Percentiles rank a stretch among this genome's conserved stretches.
phyloP scores from a whole-genome alignment of 2,888 invertebrate genomes.

The Oxystoma pomonae region DNA sequence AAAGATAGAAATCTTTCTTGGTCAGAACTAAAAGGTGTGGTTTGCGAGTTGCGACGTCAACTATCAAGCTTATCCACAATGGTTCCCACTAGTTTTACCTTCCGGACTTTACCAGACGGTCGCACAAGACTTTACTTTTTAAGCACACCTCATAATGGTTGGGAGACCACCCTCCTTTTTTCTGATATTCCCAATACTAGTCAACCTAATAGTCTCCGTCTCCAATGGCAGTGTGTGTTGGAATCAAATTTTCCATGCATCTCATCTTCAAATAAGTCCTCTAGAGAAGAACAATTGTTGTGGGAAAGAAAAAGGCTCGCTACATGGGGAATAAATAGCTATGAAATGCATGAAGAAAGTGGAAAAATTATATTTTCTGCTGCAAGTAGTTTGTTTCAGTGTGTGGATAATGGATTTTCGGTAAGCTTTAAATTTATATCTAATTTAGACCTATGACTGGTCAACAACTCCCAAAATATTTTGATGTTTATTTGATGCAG shows the following conservation, averaged over 20 bases:
- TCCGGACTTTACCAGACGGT: slow-evolving; percentile 73
- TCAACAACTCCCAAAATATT: too few relatives aligned
- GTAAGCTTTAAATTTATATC: slow-evolving; percentile 45
- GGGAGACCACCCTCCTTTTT: slow-evolving; percentile 86
- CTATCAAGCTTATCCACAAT: slow-evolving; percentile 74
- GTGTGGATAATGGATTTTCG: slow-evolving; percentile 68
- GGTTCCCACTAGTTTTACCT: slow-evolving; percentile 78
- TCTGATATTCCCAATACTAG: slow-evolving; percentile 72
- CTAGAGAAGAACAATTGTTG: slow-evolving; percentile 81
- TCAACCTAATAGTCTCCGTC: slow-evolving; percentile 51
- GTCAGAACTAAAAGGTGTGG: slow-evolving; percentile 76
- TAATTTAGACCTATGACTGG: too few relatives aligned
- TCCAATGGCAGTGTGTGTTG: slow-evolving; percentile 78
- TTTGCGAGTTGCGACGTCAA: slow-evolving; percentile 75
- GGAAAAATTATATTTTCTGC: slow-evolving; percentile 90
- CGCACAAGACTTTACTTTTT: slow-evolving; percentile 86
- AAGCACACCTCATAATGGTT: slow-evolving; percentile 80
- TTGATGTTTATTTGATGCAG: too few relatives aligned
- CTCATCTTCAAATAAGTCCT: slow-evolving; percentile 48
- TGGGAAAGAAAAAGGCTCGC: slow-evolving; percentile 90
- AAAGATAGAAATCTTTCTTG: slow-evolving; percentile 54
- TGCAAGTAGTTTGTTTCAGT: slow-evolving; percentile 82
- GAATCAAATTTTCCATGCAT: slow-evolving; percentile 70
- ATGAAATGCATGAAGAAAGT: slow-evolving; percentile 76
- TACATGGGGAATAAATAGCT: slow-evolving; percentile 91